Percentiles rank a stretch among this genome's conserved stretches.
These are phyloP conservation scores for Aleiodes testaceus DNA, from an alignment of 2,888 invertebrate species.

Conservation along the genomic window DNA sequence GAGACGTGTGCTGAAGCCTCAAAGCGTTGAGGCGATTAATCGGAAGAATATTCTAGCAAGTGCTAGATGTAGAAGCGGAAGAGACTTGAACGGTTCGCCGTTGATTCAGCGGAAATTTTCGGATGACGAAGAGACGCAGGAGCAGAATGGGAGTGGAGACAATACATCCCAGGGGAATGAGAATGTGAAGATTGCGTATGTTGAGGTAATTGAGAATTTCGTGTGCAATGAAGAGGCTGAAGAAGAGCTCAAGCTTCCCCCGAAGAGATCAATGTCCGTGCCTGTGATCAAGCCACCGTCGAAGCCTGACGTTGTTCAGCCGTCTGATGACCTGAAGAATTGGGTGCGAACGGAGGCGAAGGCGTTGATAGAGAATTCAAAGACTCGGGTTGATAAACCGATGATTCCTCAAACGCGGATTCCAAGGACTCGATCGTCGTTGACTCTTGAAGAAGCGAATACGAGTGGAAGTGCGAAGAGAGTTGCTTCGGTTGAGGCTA, in stretches of 20 bases:
- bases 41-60: conserved; percentile 90
- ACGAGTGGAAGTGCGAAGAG: conserved; percentile 11
- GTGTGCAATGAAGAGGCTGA: conserved; percentile 70
- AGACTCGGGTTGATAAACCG: conserved; percentile 24
- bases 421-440: conserved; percentile 42
- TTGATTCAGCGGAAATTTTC: conserved; percentile 82
- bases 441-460: conserved; percentile 41
- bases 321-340: conserved; percentile 65
- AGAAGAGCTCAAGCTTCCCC: conserved; percentile 53
- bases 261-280: conserved; percentile 19
- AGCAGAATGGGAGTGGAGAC: conserved; percentile 16
- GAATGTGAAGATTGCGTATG: conserved; percentile 66
- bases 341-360: conserved; percentile 66
- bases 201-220: conserved; percentile 63
- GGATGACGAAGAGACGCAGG: conserved; percentile 61
- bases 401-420: conserved; percentile 13
- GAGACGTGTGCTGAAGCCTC: conserved; percentile 82
- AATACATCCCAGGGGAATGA: neutral
- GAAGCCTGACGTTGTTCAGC: conserved; percentile 62
- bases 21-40: conserved; percentile 88
- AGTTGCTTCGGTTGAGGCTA: conserved; percentile 21
- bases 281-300: conserved; percentile 69
- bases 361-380: conserved; percentile 50
- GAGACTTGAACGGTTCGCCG: conserved; percentile 83
- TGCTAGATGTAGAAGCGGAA: conserved; percentile 88